Evolutionary conservation across 1,140 invertebrate species (phyloP).

Genomic region (Anoplophora glabripennis): DNA sequence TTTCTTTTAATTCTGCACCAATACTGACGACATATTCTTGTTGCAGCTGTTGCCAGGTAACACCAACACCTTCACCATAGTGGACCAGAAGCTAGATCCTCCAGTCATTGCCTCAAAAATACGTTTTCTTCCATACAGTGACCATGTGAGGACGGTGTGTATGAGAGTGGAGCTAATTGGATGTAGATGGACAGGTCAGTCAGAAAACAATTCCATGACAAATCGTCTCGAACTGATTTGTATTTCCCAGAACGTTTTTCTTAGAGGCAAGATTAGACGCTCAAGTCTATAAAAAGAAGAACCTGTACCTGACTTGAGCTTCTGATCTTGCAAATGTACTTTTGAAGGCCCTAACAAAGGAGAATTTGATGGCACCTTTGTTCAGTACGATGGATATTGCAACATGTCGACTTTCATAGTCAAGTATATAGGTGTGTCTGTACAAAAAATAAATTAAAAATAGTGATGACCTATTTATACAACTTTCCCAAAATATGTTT

Average conservation of each 20-base stretch:
- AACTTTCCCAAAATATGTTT: neutral
- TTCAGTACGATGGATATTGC: too few relatives aligned
- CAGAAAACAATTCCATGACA: neutral
- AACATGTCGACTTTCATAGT: too few relatives aligned
- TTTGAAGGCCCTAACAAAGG: too few relatives aligned
- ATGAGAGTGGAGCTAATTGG: constrained; percentile 83
- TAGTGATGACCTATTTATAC: neutral
- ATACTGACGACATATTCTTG: constrained; percentile 23
- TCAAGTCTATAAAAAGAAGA: too few relatives aligned
- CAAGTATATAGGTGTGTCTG: too few relatives aligned
- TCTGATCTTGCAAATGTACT: too few relatives aligned
- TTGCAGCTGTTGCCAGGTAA: constrained; percentile 76
- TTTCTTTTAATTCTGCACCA: neutral
- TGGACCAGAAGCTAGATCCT: constrained; percentile 71
- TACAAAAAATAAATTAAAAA: too few relatives aligned
- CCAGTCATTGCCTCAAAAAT: constrained; percentile 77
- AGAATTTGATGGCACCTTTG: too few relatives aligned
- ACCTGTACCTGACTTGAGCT: too few relatives aligned
- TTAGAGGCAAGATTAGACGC: too few relatives aligned
- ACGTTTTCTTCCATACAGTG: constrained; percentile 79
- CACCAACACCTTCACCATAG: constrained; percentile 77
- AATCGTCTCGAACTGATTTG: too few relatives aligned
- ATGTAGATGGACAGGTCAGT: constrained; percentile 67
- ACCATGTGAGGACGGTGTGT: constrained; percentile 79
- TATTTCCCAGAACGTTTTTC: too few relatives aligned